These are phyloP conservation scores for Gulo gulo DNA, from an alignment of 2,113 vertebrate species.

Conservation along the genomic window DNA sequence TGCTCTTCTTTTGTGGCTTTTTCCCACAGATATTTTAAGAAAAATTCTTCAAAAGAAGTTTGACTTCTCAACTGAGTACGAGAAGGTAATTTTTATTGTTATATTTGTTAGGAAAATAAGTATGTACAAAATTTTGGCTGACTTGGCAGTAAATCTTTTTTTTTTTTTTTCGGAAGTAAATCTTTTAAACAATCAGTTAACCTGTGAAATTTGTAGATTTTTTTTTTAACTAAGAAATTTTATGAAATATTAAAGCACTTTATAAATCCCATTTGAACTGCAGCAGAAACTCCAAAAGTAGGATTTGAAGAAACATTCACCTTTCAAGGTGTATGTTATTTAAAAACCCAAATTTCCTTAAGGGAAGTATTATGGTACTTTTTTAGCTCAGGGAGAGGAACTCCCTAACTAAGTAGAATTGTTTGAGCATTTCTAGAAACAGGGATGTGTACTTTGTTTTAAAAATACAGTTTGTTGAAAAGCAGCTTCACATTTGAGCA, in stretches of 20 bases:
- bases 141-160: constrained; percentile 1
- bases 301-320: not conserved
- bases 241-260: not conserved
- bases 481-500: not conserved
- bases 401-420: not conserved
- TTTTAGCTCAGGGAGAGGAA: not conserved
- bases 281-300: not conserved
- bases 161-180: not conserved
- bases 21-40: constrained; percentile 89
- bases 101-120: not conserved
- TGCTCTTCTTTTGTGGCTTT: not conserved
- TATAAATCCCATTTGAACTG: not conserved
- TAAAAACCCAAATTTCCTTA: not conserved
- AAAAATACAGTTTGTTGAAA: not conserved
- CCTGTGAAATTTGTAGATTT: not conserved
- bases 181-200: not conserved
- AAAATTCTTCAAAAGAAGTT: constrained; percentile 89
- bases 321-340: not conserved
- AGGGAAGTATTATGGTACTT: not conserved
- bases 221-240: not conserved
- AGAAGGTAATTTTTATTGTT: constrained; percentile 88
- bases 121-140: not conserved
- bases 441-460: not conserved
- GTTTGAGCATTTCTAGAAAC: not conserved
- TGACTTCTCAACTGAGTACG: constrained; percentile 87